Evolutionary conservation across 2,113 vertebrate species (phyloP), one percentile per base, ranked within the genome.

Genomic region (Herpailurus yagouaroundi): DNA sequence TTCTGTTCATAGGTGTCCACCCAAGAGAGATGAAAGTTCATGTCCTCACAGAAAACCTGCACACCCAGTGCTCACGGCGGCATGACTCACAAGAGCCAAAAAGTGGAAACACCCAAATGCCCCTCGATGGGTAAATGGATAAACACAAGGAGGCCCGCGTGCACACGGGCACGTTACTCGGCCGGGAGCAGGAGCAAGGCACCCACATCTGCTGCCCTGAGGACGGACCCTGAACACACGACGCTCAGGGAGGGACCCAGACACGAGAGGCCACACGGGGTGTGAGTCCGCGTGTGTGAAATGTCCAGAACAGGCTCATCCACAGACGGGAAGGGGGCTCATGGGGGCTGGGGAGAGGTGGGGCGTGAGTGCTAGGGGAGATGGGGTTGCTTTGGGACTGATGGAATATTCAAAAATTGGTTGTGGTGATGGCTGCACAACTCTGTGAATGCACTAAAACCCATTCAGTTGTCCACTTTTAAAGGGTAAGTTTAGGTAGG

Each of bases 181-280:
- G 25, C 73, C 25, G 0, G 13, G 5, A 16, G 25, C 41, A 45
- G 13, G 41, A 29, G 38, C 25, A 0, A 16, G 27, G 41, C 1
- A 18, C 41, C 73, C 27, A 10, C 41, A 0, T 1, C 3, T 0
- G 7, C 7, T 0, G 27, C 41, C 73, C 74, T 0, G 41, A 14
- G 41, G 27, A 48, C 4, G 0, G 41, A 77, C 74, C 74, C 74
- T 0, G 15, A 77, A 45, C 41, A 41, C 74, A 48, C 1, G 27
- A 9, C 4, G 3, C 41, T 31, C 27, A 18, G 74, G 74, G 41
- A 77, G 41, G 41, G 41, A 18, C 4, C 41, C 41, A 16, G 73
- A 48, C 73, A 16, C 41, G 15, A 15, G 14, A 31, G 41, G 41
- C 41, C 41, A 2, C 41, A 5, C 2, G 7, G 41, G 14, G 27